Evolutionary conservation across 2,113 vertebrate genomes (phyloP).

Genomic region (Dunckerocampus dactyliophorus): DNA sequence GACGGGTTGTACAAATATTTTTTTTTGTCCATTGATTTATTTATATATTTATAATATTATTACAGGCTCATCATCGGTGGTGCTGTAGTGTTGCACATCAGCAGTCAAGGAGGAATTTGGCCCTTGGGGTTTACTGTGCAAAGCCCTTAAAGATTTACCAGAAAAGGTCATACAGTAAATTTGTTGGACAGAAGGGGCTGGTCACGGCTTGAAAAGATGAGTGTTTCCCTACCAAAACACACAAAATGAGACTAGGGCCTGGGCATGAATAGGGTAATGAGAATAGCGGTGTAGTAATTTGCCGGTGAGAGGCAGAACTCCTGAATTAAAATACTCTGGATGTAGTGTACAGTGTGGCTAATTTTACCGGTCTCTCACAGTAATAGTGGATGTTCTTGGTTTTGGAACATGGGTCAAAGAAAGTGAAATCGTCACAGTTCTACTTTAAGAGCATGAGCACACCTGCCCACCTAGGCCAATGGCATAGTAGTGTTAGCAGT

Average conservation of each 20-base stretch:
- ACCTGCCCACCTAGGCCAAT: background rate
- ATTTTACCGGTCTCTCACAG: constrained; percentile 57
- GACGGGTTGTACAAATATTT: constrained; percentile 70
- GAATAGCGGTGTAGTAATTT: constrained; percentile 45
- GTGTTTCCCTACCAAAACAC: constrained; percentile 46
- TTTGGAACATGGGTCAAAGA: constrained; percentile 50
- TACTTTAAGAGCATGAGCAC: constrained; percentile 35
- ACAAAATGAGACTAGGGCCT: constrained; percentile 31
- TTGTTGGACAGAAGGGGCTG: constrained; percentile 70
- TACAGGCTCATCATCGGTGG: constrained; percentile 64
- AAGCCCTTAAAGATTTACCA: constrained; percentile 76
- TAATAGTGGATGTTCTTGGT: constrained; percentile 50
- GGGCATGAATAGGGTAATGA: constrained; percentile 30
- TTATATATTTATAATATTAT: constrained; percentile 78
- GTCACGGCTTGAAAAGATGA: constrained; percentile 41
- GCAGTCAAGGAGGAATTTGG: constrained; percentile 52
- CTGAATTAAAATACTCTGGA: constrained; percentile 40
- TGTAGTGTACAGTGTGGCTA: constrained; percentile 58
- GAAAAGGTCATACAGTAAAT: constrained; percentile 69
- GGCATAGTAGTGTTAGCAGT: constrained; percentile 12
- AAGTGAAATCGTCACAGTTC: constrained; percentile 25
- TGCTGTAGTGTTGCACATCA: constrained; percentile 46
- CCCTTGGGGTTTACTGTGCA: constrained; percentile 62
- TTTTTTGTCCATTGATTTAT: constrained; percentile 64
- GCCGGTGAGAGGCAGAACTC: constrained; percentile 40